A percentile compares a stretch with the other conserved stretches of the same genome.
Conservation (phyloP, 2,113 vertebrate species). For the Notiomystis cincta region DNA sequence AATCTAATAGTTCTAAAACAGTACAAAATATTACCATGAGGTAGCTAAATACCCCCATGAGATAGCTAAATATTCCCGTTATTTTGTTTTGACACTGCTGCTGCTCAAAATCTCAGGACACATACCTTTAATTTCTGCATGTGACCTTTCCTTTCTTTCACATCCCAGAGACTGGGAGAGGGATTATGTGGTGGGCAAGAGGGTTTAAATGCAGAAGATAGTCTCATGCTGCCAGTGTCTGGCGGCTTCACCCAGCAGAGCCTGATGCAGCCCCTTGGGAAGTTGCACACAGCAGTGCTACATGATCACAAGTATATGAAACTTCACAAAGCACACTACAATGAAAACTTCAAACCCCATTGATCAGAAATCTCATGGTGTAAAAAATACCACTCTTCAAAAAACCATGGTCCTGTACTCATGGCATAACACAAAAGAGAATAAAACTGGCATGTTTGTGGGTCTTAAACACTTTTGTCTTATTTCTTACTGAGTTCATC, state of each 20-base stretch:
- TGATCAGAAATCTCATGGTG: background rate
- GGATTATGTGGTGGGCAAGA: fast-evolving
- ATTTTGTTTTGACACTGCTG: background rate
- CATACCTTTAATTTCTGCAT: background rate
- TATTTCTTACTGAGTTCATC: background rate
- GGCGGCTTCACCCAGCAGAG: background rate
- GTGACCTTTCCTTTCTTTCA: background rate
- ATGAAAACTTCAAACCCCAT: background rate
- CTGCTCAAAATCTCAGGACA: background rate
- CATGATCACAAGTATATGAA: background rate
- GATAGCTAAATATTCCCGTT: background rate
- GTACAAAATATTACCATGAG: background rate
- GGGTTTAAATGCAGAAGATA: background rate
- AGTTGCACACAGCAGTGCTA: fast-evolving
- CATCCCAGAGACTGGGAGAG: background rate
- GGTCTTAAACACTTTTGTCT: background rate
- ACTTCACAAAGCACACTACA: background rate
- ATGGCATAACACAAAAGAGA: background rate
- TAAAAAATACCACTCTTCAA: background rate
- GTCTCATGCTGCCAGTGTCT: too few relatives aligned
- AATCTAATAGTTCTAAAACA: background rate
- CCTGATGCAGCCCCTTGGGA: background rate
- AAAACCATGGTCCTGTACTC: background rate
- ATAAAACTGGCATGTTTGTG: background rate
- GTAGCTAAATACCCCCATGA: background rate